Base-by-base conservation (phyloP, 2,113 vertebrate genomes). In the Phocoena phocoena region DNA sequence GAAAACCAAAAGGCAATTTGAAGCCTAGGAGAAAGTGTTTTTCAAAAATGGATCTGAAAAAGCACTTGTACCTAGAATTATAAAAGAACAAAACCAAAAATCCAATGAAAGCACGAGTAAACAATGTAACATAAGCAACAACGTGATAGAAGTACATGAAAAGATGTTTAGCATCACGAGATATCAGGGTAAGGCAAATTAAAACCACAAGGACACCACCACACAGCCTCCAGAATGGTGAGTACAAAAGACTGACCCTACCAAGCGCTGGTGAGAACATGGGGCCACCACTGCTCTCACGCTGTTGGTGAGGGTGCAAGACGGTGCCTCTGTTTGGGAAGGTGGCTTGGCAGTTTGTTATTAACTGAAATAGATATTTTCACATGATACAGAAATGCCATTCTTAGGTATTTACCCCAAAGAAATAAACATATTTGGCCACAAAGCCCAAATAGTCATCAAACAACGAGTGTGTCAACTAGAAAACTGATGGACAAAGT, bases 151-250 rank as follows among this genome's bases (percentile, higher is more conserved):
- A 28, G 38, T 38, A 1, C 1, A 8, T 1, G 31, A 23, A 8
- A 26, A 18, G 77, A 33, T 3, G 8, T 23, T 3, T 18, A 33
- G 31, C 1, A 5, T 12, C 31, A 18, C 5, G 1, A 3, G 9
- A 14, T 1, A 8, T 1, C 41, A 14, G 5, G 23, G 25, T 7
- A 31, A 10, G 2, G 18, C n/a, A 13, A 23, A 31, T 5, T 14
- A 11, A 28, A 58, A 13, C 53, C 68, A 23, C 36, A 15, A 21
- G 6, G 79, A 0, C 8, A 5, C 28, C 53, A 8, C 12, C 7
- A 1, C 53, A 4, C 26, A 10, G 1, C n/a, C 12, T 10, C 18
- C 5, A 15, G 7, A 23, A 28, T 28, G 7, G 50, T 0, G 4
- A 8, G 14, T 17, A 7, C 5, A 11, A 15, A 15, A 23, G 50